These are phyloP conservation scores for Gymnarchus niloticus DNA, from an alignment of 2,113 vertebrate genomes.

Conservation along the genomic window DNA sequence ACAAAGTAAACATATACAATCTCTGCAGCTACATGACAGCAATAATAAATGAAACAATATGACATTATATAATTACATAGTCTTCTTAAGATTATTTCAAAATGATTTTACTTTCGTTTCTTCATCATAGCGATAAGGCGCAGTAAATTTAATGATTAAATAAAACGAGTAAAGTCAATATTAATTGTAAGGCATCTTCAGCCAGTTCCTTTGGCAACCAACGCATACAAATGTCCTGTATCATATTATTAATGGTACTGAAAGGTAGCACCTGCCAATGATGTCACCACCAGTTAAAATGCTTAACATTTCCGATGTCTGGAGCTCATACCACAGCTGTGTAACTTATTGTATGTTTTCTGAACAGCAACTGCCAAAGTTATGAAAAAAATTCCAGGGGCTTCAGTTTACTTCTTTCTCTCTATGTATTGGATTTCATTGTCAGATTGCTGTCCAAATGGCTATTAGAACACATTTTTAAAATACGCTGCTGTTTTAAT, in stretches of 20 bases:
- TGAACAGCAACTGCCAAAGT: background rate
- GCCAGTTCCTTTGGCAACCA: background rate
- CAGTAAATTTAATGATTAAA: background rate
- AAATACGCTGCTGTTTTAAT: background rate
- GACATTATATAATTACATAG: background rate
- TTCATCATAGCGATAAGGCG: background rate
- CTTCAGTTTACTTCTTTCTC: background rate
- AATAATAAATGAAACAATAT: background rate
- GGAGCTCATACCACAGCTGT: background rate
- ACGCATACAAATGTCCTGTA: background rate
- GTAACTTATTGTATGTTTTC: too few species aligned
- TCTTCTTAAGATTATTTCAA: background rate
- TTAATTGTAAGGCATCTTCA: background rate
- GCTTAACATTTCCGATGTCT: background rate
- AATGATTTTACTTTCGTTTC: background rate
- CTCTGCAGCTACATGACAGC: slow-evolving; percentile 40
- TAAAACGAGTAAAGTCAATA: background rate
- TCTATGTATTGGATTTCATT: background rate
- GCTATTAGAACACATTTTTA: too few species aligned
- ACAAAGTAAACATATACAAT: slow-evolving; percentile 59
- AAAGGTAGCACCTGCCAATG: background rate
- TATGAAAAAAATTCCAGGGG: background rate
- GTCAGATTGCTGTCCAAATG: background rate
- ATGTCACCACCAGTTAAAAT: background rate
- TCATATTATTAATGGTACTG: background rate